Conservation (phyloP, 1,140 invertebrate species). For the Lycorma delicatula region DNA sequence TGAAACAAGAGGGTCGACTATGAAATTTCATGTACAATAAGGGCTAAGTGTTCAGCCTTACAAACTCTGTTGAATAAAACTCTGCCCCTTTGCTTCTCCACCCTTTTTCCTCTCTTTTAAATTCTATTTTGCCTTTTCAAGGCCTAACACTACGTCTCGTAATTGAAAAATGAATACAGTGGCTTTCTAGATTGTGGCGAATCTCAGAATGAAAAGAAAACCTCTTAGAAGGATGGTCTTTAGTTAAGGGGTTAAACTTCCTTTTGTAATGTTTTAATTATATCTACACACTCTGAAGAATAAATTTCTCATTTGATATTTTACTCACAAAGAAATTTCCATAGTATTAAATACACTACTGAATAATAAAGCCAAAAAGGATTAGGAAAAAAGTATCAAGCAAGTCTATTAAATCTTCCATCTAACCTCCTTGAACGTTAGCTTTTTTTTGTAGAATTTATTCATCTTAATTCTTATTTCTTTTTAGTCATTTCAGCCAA, state of each 20-base stretch:
- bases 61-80: not conserved
- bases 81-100: too few relatives aligned
- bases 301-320: constrained; percentile 3
- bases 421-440: too few relatives aligned
- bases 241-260: not conserved
- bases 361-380: too few relatives aligned
- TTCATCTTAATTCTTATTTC: too few relatives aligned
- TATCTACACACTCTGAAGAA: not conserved
- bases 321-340: not conserved
- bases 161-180: constrained; percentile 7
- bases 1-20: constrained; percentile 2
- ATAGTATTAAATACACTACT: too few relatives aligned
- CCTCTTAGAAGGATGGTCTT: not conserved
- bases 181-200: not conserved
- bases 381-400: too few relatives aligned
- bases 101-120: not conserved
- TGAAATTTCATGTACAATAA: constrained; percentile 7
- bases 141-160: not conserved
- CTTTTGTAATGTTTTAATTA: constrained; percentile 1
- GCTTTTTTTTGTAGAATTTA: too few relatives aligned
- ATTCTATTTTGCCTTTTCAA: constrained; percentile 6
- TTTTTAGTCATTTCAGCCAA: too few relatives aligned
- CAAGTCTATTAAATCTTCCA: too few relatives aligned
- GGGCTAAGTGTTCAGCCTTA: constrained; percentile 1
- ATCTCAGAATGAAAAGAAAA: too few relatives aligned